A percentile compares a stretch with the other conserved stretches of the same genome.
phyloP scores from a whole-genome alignment of 2,888 invertebrate species.

The Hydroisotoma schaefferi region DNA sequence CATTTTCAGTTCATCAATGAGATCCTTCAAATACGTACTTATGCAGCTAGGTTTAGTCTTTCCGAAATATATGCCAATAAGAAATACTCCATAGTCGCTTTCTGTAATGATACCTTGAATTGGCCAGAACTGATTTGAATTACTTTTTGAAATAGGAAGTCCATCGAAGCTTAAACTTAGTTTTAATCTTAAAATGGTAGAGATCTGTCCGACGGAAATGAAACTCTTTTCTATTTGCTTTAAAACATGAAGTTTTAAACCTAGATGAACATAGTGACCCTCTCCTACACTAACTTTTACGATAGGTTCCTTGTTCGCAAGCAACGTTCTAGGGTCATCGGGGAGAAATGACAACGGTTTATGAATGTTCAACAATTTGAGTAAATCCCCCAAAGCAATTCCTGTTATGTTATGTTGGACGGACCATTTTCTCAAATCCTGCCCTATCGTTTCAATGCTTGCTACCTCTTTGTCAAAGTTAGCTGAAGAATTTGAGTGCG shows the following conservation, averaged over 20 bases:
- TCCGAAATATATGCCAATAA: constrained; percentile 6
- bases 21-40: neutral
- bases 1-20: neutral
- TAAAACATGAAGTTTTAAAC: neutral
- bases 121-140: constrained; percentile 2
- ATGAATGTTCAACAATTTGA: neutral
- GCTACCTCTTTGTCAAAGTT: neutral
- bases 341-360: neutral
- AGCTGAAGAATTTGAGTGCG: too few species aligned
- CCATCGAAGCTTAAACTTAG: constrained; percentile 3
- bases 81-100: too few species aligned
- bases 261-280: constrained; percentile 2
- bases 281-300: neutral
- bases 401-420: neutral
- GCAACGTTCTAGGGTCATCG: constrained; percentile 4
- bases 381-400: neutral
- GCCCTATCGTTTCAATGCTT: neutral
- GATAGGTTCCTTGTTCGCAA: neutral
- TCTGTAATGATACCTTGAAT: too few species aligned
- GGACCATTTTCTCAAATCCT: neutral
- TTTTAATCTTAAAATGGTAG: neutral
- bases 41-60: neutral
- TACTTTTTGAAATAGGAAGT: constrained; percentile 2
- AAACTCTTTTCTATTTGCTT: neutral
- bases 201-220: too few species aligned